Base-by-base conservation (phyloP, 64 coral and sea anemone species). In the Actinia equina region DNA sequence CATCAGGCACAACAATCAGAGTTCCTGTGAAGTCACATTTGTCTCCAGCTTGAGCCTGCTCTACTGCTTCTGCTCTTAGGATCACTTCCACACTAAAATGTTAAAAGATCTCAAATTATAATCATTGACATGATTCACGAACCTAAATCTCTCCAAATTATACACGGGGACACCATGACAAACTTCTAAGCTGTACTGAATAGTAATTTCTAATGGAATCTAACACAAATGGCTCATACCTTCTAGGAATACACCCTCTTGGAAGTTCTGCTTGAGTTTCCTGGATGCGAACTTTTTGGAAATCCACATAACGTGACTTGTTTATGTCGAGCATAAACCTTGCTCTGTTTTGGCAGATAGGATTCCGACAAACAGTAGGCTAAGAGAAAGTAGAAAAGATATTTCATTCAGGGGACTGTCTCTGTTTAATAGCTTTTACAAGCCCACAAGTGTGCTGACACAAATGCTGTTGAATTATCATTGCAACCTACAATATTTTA, bases 11-110 rank as follows among this genome's bases (percentile, higher is more conserved):
- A 52, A 99, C 97, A 58, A 99, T 95, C 44, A 99, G 52, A 44
- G 93, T 99, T 77, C 97, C 97, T 78, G 91, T 99, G n/a, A 99
- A 99, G 79, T 99, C 97, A 91, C 97, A 99, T 74, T 99, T 99
- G 44, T 99, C 97, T 10, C 97, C 97, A 70, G 97, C 97, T 61
- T 99, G 97, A 0, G 97, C 97, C 78, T 99, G 97, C 83, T 99
- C 97, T 53, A 99, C 97, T 88, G 97, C 93, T 76, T 99, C 97
- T 45, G 97, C 97, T 91, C 97, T 65, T 15, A 99, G 82, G 52
- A 99, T 88, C 46, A 99, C 84, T 86, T 99, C 97, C 89, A 95
- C 89, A 92, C 97, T 99, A n/a, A 11, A 77, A 82, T 54, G 16
- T 26, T 20, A 59, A 60, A 69, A 16, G 52, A 37, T 27, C 46